phyloP scores from a whole-genome alignment of 2,113 vertebrate species.

The Tapirus terrestris region DNA sequence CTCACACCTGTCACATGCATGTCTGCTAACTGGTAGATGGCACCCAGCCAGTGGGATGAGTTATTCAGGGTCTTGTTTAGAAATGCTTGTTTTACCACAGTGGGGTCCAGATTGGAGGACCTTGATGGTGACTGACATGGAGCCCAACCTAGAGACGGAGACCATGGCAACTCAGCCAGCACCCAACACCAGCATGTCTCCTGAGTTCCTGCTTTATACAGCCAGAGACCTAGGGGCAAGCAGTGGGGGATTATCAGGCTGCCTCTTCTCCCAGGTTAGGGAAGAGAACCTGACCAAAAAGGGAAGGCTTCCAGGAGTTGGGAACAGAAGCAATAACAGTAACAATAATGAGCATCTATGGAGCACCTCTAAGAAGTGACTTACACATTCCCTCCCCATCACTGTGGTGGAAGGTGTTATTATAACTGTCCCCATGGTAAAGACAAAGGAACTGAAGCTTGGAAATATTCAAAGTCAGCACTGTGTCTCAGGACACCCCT shows the following conservation, averaged over 20 bases:
- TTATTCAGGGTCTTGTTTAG: conserved; percentile 65
- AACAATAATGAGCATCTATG: background rate
- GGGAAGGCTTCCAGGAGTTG: background rate
- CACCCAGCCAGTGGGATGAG: conserved; percentile 77
- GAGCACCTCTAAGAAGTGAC: background rate
- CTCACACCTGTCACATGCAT: conserved; percentile 75
- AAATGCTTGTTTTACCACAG: conserved; percentile 77
- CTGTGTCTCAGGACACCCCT: background rate
- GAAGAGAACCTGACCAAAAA: background rate
- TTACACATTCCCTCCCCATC: background rate
- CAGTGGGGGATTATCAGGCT: too few species aligned
- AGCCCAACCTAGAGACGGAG: conserved; percentile 78
- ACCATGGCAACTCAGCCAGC: background rate
- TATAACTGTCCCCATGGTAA: background rate
- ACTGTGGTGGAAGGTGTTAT: background rate
- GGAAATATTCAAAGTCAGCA: background rate
- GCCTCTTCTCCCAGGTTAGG: background rate
- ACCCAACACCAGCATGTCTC: background rate
- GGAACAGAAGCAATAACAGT: background rate
- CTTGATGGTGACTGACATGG: conserved; percentile 79
- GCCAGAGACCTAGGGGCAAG: too few species aligned
- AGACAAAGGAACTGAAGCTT: background rate
- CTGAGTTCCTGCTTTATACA: too few species aligned
- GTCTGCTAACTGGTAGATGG: conserved; percentile 77
- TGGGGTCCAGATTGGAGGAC: conserved; percentile 65